A percentile compares a stretch with the other conserved stretches of the same genome.
phyloP scores from a whole-genome alignment of 2,888 invertebrate species.

The Epirrhoe alternata region DNA sequence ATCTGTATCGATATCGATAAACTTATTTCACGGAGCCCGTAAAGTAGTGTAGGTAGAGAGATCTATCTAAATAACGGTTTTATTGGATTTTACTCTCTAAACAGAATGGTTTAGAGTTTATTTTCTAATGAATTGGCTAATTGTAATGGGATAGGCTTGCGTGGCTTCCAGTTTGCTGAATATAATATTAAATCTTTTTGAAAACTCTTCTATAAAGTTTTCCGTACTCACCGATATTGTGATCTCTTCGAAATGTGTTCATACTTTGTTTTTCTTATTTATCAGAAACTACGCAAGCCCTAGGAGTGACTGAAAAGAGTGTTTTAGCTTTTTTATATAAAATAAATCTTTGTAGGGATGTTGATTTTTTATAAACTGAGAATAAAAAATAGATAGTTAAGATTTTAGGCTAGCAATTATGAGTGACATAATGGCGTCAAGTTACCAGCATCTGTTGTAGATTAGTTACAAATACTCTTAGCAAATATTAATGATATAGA shows the following conservation, averaged over 20 bases:
- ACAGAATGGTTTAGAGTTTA: constrained; percentile 27
- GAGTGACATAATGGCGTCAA: constrained; percentile 41
- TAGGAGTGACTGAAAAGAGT: constrained; percentile 67
- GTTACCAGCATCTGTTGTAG: constrained; percentile 33
- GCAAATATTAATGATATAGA: constrained; percentile 29
- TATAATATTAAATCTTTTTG: constrained; percentile 20
- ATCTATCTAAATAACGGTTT: constrained; percentile 35
- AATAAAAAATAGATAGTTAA: constrained; percentile 41
- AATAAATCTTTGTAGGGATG: constrained; percentile 37
- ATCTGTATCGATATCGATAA: constrained; percentile 29
- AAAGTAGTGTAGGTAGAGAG: constrained; percentile 37
- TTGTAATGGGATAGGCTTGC: constrained; percentile 42
- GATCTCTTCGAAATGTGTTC: constrained; percentile 65
- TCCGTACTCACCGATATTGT: constrained; percentile 42
- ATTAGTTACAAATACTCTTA: constrained; percentile 38
- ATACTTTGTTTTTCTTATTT: constrained; percentile 44
- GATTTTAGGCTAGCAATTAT: constrained; percentile 42
- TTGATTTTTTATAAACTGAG: constrained; percentile 42
- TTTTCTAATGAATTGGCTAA: constrained; percentile 35
- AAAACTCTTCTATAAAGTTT: constrained; percentile 38
- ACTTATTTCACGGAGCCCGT: constrained; percentile 13
- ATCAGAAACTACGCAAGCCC: constrained; percentile 55
- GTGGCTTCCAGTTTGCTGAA: constrained; percentile 32
- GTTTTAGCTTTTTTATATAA: constrained; percentile 70
- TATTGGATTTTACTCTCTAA: constrained; percentile 35